These are phyloP conservation scores for Actinia equina DNA, from an alignment of 64 coral and sea anemone genomes.

Conservation along the genomic window DNA sequence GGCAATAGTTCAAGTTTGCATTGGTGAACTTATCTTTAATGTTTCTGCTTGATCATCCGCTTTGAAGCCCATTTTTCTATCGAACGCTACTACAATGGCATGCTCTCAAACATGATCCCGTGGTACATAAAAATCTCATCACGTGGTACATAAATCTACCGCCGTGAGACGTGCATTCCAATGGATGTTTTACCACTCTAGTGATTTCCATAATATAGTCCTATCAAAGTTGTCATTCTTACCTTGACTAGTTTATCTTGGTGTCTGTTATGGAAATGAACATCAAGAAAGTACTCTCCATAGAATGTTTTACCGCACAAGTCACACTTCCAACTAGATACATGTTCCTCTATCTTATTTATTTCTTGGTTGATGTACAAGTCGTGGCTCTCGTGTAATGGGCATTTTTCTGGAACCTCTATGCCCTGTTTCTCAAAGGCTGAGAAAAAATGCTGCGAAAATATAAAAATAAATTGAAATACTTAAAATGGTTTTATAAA, in stretches of 20 bases:
- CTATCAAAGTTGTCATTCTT: no score
- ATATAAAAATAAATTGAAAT: not conserved
- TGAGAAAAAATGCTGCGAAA: slow-evolving; percentile 59
- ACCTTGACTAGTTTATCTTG: slow-evolving; percentile 71
- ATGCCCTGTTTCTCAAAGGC: slow-evolving; percentile 39
- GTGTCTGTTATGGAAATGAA: slow-evolving; percentile 88
- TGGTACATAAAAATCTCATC: no score
- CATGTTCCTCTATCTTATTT: slow-evolving; percentile 68
- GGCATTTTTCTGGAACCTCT: slow-evolving; percentile 44
- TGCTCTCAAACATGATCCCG: no score
- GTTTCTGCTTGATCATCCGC: no score
- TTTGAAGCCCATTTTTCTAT: no score
- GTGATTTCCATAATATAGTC: no score
- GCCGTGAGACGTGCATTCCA: no score
- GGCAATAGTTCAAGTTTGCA: no score
- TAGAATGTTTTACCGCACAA: slow-evolving; percentile 92
- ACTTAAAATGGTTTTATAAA: not conserved
- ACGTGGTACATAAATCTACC: no score
- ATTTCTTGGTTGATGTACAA: slow-evolving; percentile 70
- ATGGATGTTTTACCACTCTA: no score
- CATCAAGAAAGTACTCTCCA: slow-evolving; percentile 67
- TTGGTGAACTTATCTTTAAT: no score
- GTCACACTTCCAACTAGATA: slow-evolving; percentile 78
- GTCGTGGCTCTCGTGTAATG: slow-evolving; percentile 61
- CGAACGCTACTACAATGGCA: no score